Evolutionary conservation across 2,113 vertebrate species (phyloP).

Genomic region (Lamprotornis superbus): DNA sequence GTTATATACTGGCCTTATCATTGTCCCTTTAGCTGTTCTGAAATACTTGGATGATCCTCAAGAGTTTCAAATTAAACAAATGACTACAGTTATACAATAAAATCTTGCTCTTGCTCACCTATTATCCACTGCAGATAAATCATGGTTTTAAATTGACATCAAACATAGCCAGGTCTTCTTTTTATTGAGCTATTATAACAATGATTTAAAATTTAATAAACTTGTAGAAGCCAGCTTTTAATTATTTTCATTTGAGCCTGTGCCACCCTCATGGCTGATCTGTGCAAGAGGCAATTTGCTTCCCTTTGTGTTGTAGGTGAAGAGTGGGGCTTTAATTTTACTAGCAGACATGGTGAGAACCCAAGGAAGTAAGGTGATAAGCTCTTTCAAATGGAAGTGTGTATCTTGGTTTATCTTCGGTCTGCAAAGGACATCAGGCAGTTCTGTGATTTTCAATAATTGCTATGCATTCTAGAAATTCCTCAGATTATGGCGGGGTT

Average conservation of each 20-base stretch:
- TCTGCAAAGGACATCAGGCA: background rate
- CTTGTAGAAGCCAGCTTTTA: slow-evolving; percentile 16
- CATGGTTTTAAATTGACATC: slow-evolving; percentile 28
- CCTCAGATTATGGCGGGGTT: background rate
- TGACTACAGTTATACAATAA: slow-evolving; percentile 5
- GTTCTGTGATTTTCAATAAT: background rate
- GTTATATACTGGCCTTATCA: background rate
- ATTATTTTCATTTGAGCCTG: slow-evolving; percentile 41
- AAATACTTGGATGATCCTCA: slow-evolving; percentile 32
- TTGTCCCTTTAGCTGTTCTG: background rate
- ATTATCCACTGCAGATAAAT: slow-evolving; percentile 49
- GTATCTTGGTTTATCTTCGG: background rate
- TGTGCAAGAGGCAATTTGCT: background rate
- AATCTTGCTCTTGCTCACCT: background rate
- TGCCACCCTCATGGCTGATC: background rate
- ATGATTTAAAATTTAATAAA: slow-evolving; percentile 55
- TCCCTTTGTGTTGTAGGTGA: background rate
- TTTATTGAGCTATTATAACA: slow-evolving; percentile 40
- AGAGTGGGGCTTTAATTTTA: background rate
- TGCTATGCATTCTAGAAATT: background rate
- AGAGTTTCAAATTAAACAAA: slow-evolving; percentile 34
- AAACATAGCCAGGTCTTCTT: background rate
- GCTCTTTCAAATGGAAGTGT: background rate
- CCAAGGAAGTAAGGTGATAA: background rate
- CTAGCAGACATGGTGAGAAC: background rate